Base-by-base conservation (phyloP, 2,888 invertebrate genomes). In the Operophtera brumata region DNA sequence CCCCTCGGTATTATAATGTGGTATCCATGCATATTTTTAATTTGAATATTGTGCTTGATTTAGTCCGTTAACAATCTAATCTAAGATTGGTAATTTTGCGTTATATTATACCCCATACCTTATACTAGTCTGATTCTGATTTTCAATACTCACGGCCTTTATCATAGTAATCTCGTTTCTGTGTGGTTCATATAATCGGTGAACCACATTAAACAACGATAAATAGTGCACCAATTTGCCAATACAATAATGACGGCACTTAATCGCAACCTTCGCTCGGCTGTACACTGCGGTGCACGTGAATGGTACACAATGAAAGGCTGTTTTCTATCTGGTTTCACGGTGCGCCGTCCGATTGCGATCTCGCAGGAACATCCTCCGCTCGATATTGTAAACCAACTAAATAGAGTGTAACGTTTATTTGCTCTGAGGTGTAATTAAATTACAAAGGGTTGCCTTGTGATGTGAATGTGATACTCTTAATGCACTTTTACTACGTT, bases 321-420 rank as follows among this genome's bases (percentile, higher is more conserved):
- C 47, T 59, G 63, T 63, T 61, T 64, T 64, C 61, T 61, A 64
- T 61, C 57, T 57, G 52, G 64, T 61, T 61, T 61, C 63, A 61
- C 63, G 61, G 50, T 51, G 47, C 54, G 30, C 52, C 42, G 55
- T 59, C 42, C 42, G 61, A 61, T 64, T 28, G 45, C 35, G 36
- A 63, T 64, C 61, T 13, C 20, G 20, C 2, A 20, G 32, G 47
- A 53, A 60, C 62, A 73, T 75, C 72, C 65, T 66, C 55, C 60
- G 49, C 28, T 11, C 61, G 63, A 52, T 58, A 42, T 70, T 73
- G 70, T 71, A 70, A 65, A 56, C 64, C 58, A 59, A 65, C 62
- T 73, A 75, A 76, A 76, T 76, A 75, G 75, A 75, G 55, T 71
- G 73, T 68, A 62, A 70, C 59, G 59, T 60, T 54, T 59, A 52